Evolutionary conservation across 2,888 invertebrate species (phyloP), one percentile per base, ranked within the genome.

Genomic region (Lepidocyrtoides sp.): DNA sequence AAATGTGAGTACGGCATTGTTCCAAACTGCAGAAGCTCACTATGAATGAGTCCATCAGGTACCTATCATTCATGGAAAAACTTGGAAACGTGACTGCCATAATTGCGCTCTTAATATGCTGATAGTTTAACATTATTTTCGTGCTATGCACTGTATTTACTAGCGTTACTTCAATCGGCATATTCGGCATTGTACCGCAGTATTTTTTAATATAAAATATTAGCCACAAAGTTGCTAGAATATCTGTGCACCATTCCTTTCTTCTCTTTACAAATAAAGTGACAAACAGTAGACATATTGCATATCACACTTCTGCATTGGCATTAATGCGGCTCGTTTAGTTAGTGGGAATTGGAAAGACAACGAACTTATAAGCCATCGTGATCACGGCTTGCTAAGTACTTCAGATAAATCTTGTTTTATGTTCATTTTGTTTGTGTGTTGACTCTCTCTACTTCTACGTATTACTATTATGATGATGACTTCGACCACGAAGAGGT

Each of bases 351-450:
- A 66, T 51, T 54, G 81, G 79, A 54, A 81, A 91, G 91, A 91
- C 91, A 91, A 91, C 86, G 86, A 86, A 86, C 91, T 86, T 88
- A 26, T 81, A 81, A 57, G 81, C 81, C 60, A 41, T 60, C 36
- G 26, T 81, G 41, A 81, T 36, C 81, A 81, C 60, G 36, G 3
- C 17, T 14, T 81, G 51, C 57, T 60, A 81, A 81, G 57, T 57
- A 69, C 81, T 69, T 91, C 26, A 91, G 84, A 91, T 91, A 91
- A 91, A 91, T 91, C 91, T 91, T 86, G 90, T 91, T 91, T 91
- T 77, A 91, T 91, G 91, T 86, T 91, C 86, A 57, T 81, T 86
- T 81, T 91, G 72, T 81, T 60, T 72, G 48, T 83, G 83, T 86
- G 54, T 89, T 84, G 83, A 89, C 84, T 81, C 72, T 79, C 23